Evolutionary conservation across 2,888 invertebrate species (phyloP), one percentile per base, ranked within the genome.

Genomic region (Nysson spinosus): DNA sequence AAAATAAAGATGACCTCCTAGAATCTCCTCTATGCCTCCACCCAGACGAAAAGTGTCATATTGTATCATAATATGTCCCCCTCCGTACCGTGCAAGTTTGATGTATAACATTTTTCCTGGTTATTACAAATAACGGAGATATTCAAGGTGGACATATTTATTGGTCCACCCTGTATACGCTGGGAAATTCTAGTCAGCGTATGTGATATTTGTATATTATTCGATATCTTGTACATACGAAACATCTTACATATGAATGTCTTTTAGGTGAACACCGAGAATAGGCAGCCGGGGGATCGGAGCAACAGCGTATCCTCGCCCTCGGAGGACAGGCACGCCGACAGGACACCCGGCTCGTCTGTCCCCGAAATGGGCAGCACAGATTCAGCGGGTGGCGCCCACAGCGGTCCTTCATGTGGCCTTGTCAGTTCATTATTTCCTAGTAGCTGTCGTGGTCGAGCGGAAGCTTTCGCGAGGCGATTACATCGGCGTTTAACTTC

Each of bases 391-490:
- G 86, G 87, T 90, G 88, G 89, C 82, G 64, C 73, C 44, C 78
- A 75, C 52, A 51, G 81, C 12, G 77, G 75, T n/a, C 67, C 83
- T 12, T 80, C 84, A 6, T 85, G 85, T 51, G 83, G 84, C 28
- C 62, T 85, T 9, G 85, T 85, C 35, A 80, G 81, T 40, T 82
- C 84, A 0, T 67, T 85, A 0, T 81, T 85, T 24, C 82, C 85
- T 0, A 93, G 93, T 91, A 94, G 93, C 87, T 95, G 94, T 86
- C 91, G 94, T 61, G 93, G 93, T 60, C 91, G 93, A 54, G 94
- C 95, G 55, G 95, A 94, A 84, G 93, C 94, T 58, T 95, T 95
- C 87, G 95, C 95, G 70, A 90, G 93, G 61, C 92, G 93, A 82
- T 89, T 95, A 67, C 94, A 94, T 83, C 92, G 92, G 54, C 92